Percentiles rank a stretch among this genome's conserved stretches.
Evolutionary conservation across 2,113 vertebrate species (phyloP).

Genomic region (Alectura lathami): DNA sequence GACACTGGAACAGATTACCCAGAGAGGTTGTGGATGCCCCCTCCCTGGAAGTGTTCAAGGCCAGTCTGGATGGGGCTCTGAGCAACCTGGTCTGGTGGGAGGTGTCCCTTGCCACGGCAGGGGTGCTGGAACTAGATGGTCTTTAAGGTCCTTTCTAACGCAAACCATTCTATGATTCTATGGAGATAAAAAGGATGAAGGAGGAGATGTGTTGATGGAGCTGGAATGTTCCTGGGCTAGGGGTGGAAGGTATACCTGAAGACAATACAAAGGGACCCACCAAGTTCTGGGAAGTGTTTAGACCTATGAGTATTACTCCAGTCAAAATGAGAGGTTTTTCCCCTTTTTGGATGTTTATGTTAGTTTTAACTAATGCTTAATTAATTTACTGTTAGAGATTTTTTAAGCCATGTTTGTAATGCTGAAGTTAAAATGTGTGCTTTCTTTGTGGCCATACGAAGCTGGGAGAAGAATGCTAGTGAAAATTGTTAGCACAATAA

Average conservation of each 20-base stretch:
- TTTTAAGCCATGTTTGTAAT: neutral
- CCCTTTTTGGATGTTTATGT: neutral
- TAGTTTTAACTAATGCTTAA: neutral
- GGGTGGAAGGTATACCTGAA: neutral
- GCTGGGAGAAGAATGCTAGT: neutral
- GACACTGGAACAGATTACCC: too few species aligned
- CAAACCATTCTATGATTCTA: too few species aligned
- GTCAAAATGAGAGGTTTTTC: neutral
- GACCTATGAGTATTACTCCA: neutral
- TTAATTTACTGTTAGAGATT: neutral
- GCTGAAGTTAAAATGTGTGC: neutral
- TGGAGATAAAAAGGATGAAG: neutral
- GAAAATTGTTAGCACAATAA: neutral
- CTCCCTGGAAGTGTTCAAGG: too few species aligned
- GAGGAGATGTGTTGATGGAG: rapidly evolving
- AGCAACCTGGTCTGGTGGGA: too few species aligned
- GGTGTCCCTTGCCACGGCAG: too few species aligned
- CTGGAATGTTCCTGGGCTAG: neutral
- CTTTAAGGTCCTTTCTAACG: too few species aligned
- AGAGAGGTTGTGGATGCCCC: too few species aligned
- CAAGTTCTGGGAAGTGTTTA: neutral
- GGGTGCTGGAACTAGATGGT: too few species aligned
- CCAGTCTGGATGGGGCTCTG: too few species aligned
- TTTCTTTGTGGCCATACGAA: neutral
- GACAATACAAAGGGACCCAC: neutral